These are phyloP conservation scores for Dreissena rostriformis DNA, from an alignment of 1,140 invertebrate species.

Conservation along the genomic window DNA sequence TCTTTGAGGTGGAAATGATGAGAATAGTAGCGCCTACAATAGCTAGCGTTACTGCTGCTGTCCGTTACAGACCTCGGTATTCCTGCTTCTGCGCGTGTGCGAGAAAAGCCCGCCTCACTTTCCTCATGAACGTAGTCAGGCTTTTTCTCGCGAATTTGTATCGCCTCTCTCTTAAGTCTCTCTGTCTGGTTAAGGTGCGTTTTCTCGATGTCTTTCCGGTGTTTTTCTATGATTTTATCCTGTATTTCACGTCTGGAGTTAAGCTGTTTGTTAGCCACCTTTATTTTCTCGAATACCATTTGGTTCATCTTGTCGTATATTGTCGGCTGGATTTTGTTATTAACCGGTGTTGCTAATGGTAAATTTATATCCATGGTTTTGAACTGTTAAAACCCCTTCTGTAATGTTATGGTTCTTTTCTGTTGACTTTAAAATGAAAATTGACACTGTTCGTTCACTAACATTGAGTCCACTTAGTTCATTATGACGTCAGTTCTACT, in stretches of 20 bases:
- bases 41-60: slow-evolving; percentile 20
- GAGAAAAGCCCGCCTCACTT: slow-evolving; percentile 14
- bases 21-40: slow-evolving; percentile 48
- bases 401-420: too few relatives aligned
- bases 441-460: too few relatives aligned
- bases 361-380: slow-evolving; percentile 48
- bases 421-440: too few relatives aligned
- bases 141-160: slow-evolving; percentile 43
- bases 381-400: too few relatives aligned
- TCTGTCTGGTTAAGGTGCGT: slow-evolving; percentile 18
- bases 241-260: slow-evolving; percentile 34
- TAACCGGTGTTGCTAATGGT: slow-evolving; percentile 40
- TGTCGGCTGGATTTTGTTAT: slow-evolving; percentile 45
- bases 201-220: slow-evolving; percentile 36
- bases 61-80: slow-evolving; percentile 38
- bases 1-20: slow-evolving; percentile 48
- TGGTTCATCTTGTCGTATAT: slow-evolving; percentile 45
- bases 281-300: slow-evolving; percentile 34
- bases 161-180: slow-evolving; percentile 24
- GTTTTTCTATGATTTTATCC: slow-evolving; percentile 42
- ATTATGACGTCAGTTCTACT: too few relatives aligned
- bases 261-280: slow-evolving; percentile 39
- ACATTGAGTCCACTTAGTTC: too few relatives aligned
- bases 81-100: slow-evolving; percentile 11
- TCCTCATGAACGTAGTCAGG: slow-evolving; percentile 48